Percentiles rank a stretch among this genome's conserved stretches.
phyloP scores from a whole-genome alignment of 2,888 invertebrate genomes.

The Xanthia icteritia region DNA sequence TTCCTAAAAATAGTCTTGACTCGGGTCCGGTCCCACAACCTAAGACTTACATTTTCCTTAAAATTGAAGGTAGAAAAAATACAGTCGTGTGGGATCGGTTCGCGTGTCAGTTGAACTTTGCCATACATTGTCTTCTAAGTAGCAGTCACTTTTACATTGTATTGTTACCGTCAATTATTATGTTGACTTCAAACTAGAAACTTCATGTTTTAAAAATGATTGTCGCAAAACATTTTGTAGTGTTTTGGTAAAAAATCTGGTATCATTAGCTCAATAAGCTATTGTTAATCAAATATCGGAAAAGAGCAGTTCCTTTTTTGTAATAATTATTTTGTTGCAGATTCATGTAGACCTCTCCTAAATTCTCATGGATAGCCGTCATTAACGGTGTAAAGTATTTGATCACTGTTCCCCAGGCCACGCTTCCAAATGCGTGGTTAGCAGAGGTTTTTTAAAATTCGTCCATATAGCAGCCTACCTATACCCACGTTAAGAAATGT shows the following conservation, averaged over 20 bases:
- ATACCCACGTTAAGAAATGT: not conserved
- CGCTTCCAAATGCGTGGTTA: not conserved
- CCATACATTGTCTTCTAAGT: conserved; percentile 60
- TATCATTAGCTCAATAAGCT: not conserved
- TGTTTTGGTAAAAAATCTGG: conserved; percentile 30
- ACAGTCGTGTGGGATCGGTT: conserved; percentile 54
- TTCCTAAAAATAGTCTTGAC: not conserved
- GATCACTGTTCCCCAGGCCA: not conserved
- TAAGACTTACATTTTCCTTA: conserved; percentile 44
- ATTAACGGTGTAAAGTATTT: not conserved
- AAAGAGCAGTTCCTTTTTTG: conserved; percentile 6
- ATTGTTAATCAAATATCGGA: conserved; percentile 49
- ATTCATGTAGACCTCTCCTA: too few relatives aligned
- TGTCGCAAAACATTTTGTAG: conserved; percentile 41
- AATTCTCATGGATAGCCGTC: not conserved
- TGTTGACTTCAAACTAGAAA: conserved; percentile 41
- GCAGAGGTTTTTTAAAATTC: not conserved
- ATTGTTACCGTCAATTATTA: conserved; percentile 58
- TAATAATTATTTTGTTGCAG: not conserved
- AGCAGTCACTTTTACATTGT: conserved; percentile 62
- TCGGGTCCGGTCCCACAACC: not conserved
- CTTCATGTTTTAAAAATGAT: conserved; percentile 48
- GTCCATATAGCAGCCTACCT: not conserved
- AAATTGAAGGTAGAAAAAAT: conserved; percentile 45
- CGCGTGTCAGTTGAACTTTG: conserved; percentile 62